These are phyloP conservation scores for Zhuqinia jingwanae DNA, from an alignment of 2,888 invertebrate genomes.

Conservation along the genomic window DNA sequence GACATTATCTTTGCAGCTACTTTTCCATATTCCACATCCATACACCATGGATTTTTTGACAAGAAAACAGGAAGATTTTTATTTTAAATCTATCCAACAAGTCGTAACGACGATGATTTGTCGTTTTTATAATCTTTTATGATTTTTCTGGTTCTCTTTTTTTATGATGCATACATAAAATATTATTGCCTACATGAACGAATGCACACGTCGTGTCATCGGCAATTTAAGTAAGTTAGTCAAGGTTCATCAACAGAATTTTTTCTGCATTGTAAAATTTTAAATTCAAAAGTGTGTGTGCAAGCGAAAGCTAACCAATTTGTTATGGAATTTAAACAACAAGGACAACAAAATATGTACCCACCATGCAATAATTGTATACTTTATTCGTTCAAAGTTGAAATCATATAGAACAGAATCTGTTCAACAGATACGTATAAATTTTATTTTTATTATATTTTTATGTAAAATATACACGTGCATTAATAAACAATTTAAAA, in stretches of 20 bases:
- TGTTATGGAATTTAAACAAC: slow-evolving; percentile 33
- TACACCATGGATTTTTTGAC: not conserved
- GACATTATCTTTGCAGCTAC: not conserved
- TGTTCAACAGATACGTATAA: too few relatives aligned
- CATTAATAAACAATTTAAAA: not conserved
- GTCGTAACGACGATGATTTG: not conserved
- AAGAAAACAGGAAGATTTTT: not conserved
- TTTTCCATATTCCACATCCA: too few relatives aligned
- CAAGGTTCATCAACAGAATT: slow-evolving; percentile 64
- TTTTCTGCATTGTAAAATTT: not conserved
- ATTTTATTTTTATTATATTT: not conserved
- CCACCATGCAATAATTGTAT: too few relatives aligned
- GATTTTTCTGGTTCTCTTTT: not conserved
- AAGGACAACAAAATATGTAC: not conserved
- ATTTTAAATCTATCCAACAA: slow-evolving; percentile 16
- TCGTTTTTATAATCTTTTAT: slow-evolving; percentile 7
- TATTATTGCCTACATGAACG: slow-evolving; percentile 3
- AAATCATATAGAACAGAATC: too few relatives aligned
- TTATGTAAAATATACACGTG: too few relatives aligned
- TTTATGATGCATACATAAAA: not conserved
- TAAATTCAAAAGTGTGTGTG: not conserved
- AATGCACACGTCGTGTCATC: slow-evolving; percentile 48
- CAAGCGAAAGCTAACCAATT: slow-evolving; percentile 50
- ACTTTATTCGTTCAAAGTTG: too few relatives aligned
- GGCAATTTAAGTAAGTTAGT: slow-evolving; percentile 48